Evolutionary conservation across 2,888 invertebrate genomes (phyloP).

Genomic region (Ormyrus rosae): DNA sequence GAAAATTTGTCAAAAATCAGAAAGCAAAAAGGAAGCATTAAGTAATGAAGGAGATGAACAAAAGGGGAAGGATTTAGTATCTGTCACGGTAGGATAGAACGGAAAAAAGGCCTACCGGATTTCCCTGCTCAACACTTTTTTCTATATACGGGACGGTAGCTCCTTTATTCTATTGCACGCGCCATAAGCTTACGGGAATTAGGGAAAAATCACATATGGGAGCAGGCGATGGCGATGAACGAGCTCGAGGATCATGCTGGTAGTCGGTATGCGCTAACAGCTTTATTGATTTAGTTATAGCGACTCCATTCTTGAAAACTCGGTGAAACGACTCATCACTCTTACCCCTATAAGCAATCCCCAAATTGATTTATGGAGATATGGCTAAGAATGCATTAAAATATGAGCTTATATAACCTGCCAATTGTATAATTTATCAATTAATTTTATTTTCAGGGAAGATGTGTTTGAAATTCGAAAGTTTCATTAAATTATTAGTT

Average conservation of each 20-base stretch:
- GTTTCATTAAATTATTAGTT: no score
- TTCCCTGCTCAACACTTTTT: slow-evolving; percentile 22
- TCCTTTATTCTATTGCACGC: slow-evolving; percentile 48
- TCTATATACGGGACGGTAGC: not conserved
- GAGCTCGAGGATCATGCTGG: slow-evolving; percentile 63
- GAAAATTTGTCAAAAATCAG: not conserved
- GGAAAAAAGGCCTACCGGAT: slow-evolving; percentile 7
- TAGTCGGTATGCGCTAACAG: slow-evolving; percentile 66
- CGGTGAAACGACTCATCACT: not conserved
- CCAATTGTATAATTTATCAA: no score
- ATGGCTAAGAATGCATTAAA: not conserved
- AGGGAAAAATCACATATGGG: slow-evolving; percentile 70
- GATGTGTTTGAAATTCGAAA: not conserved
- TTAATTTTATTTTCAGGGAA: not conserved
- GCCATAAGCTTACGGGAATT: slow-evolving; percentile 64
- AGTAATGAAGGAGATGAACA: not conserved
- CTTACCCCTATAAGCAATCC: slow-evolving; percentile 9
- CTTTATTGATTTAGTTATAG: slow-evolving; percentile 55
- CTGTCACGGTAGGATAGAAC: not conserved
- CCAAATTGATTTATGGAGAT: slow-evolving; percentile 38
- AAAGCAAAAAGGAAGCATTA: not conserved
- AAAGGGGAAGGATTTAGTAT: not conserved
- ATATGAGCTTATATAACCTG: not conserved
- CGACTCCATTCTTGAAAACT: slow-evolving; percentile 29
- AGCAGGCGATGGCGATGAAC: slow-evolving; percentile 58